Percentiles rank a stretch among this genome's conserved stretches.
Evolutionary conservation across 2,797 vertebrate species (phyloP).

Genomic region (Macropodus opercularis): DNA sequence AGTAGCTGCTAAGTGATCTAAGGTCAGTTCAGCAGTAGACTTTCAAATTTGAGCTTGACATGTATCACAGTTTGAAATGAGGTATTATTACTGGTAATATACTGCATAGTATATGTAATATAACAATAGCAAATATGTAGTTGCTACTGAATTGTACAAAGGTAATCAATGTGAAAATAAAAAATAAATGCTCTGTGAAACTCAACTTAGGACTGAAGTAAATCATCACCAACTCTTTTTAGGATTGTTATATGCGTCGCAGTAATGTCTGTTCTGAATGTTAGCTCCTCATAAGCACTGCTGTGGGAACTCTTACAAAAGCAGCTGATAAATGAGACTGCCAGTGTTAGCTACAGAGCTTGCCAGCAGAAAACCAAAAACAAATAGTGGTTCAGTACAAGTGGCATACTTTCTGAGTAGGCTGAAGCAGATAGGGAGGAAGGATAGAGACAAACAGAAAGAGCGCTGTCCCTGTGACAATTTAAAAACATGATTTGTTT

Average conservation of each 20-base stretch:
- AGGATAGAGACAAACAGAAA: conserved; percentile 23
- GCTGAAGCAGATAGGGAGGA: conserved; percentile 34
- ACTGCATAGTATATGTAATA: too few relatives aligned
- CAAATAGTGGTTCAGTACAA: conserved; percentile 48
- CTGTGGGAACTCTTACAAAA: conserved; percentile 56
- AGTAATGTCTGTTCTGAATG: conserved; percentile 23
- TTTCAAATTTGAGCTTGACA: background rate
- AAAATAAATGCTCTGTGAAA: conserved; percentile 41
- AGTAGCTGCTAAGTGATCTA: conserved; percentile 14
- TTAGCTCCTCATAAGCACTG: conserved; percentile 25
- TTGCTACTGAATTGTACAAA: too few relatives aligned
- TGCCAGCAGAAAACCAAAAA: conserved; percentile 26
- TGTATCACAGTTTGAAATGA: background rate
- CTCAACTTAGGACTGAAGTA: conserved; percentile 16
- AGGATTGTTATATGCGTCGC: conserved; percentile 7
- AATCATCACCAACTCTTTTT: conserved; percentile 6
- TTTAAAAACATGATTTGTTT: conserved; percentile 60
- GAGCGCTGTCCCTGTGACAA: conserved; percentile 49
- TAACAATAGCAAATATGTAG: too few relatives aligned
- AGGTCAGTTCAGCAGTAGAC: background rate
- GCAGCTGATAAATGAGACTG: conserved; percentile 47
- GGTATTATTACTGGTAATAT: too few relatives aligned
- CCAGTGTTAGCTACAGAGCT: conserved; percentile 34
- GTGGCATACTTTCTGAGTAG: conserved; percentile 41
- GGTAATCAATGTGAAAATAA: conserved; percentile 11